phyloP scores from a whole-genome alignment of 1,140 invertebrate species.

The Neoseiulus cucumeris region DNA sequence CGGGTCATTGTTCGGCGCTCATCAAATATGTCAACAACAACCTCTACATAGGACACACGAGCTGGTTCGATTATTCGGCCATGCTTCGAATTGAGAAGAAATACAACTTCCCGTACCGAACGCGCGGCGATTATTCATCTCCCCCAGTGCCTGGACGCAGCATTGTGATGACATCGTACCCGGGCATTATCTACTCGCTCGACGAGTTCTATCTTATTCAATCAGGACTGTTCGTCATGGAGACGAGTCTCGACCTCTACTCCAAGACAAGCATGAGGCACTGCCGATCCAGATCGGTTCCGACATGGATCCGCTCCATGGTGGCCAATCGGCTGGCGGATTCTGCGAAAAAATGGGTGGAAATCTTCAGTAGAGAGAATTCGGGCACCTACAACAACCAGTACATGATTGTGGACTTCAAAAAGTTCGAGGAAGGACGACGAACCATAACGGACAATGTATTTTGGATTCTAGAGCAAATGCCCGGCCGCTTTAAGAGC shows the following conservation, averaged over 20 bases:
- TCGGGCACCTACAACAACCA: slow-evolving; percentile 30
- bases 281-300: slow-evolving; percentile 22
- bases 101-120: slow-evolving; percentile 26
- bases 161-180: slow-evolving; percentile 15
- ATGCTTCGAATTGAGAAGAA: slow-evolving; percentile 28
- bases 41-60: slow-evolving; percentile 17
- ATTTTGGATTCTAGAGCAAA: slow-evolving; percentile 28
- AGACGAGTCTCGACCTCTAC: slow-evolving; percentile 27
- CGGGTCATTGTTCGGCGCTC: not conserved
- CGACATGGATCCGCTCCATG: slow-evolving; percentile 26
- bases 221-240: slow-evolving; percentile 25
- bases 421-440: slow-evolving; percentile 21
- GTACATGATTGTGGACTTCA: slow-evolving; percentile 28
- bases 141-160: not conserved
- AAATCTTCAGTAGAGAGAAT: slow-evolving; percentile 22
- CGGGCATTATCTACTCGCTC: slow-evolving; percentile 26
- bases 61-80: slow-evolving; percentile 26
- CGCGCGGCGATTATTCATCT: not conserved
- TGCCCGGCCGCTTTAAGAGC: slow-evolving; percentile 23
- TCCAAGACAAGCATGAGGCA: slow-evolving; percentile 23
- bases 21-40: not conserved
- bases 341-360: slow-evolving; percentile 24
- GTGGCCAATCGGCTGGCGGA: slow-evolving; percentile 27
- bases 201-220: slow-evolving; percentile 28
- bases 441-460: slow-evolving; percentile 22